A percentile compares a stretch with the other conserved stretches of the same genome.
Evolutionary conservation across 2,888 invertebrate species (phyloP).

Genomic region (Terebella lapidaria): DNA sequence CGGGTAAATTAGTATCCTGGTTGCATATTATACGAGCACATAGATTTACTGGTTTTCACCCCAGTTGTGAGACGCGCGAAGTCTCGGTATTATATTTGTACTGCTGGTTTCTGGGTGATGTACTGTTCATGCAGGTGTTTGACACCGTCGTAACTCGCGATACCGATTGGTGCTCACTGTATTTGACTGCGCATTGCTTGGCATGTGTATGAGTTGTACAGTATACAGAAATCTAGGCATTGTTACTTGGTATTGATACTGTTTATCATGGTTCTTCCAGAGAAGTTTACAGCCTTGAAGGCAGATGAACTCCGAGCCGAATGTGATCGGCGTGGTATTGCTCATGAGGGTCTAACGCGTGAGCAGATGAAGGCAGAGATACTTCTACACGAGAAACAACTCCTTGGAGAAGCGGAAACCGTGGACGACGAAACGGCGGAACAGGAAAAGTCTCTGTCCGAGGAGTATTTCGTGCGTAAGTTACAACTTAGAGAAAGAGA

Average conservation of each 20-base stretch:
- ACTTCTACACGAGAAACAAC: neutral
- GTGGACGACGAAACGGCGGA: too few species aligned
- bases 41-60: neutral
- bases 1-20: neutral
- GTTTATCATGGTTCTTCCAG: too few species aligned
- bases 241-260: too few species aligned
- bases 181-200: too few species aligned
- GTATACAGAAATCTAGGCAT: too few species aligned
- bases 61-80: neutral
- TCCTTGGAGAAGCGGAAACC: neutral
- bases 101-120: neutral
- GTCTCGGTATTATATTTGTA: neutral
- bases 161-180: too few species aligned
- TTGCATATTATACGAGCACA: neutral
- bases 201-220: too few species aligned
- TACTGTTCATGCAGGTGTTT: neutral
- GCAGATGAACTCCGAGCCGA: neutral
- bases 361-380: neutral
- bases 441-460: too few species aligned
- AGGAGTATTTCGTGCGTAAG: too few species aligned
- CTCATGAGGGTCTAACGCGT: neutral
- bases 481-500: too few species aligned
- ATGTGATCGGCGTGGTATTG: neutral
- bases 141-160: neutral
- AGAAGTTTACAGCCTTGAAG: neutral